phyloP scores from a whole-genome alignment of 2,797 vertebrate genomes.

The Coranthus polyacanthus region DNA sequence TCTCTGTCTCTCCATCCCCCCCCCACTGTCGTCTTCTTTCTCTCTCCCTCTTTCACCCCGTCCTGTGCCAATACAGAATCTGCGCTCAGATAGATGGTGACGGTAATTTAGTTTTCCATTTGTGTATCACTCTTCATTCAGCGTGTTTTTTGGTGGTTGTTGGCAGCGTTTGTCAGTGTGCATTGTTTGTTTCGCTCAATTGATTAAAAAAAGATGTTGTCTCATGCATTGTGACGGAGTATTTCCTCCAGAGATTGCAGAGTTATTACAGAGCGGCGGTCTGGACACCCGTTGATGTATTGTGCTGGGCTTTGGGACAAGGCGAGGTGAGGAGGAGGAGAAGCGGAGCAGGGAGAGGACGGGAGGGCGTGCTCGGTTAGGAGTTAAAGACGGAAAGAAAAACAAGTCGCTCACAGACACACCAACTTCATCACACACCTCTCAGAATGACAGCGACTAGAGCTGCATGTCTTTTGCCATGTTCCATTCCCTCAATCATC shows the following conservation, averaged over 20 bases:
- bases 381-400: slow-evolving; percentile 76
- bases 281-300: slow-evolving; percentile 83
- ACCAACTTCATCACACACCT: slow-evolving; percentile 75
- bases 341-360: slow-evolving; percentile 52
- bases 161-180: slow-evolving; percentile 66
- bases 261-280: slow-evolving; percentile 86
- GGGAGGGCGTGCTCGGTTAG: slow-evolving; percentile 52
- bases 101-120: slow-evolving; percentile 90
- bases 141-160: slow-evolving; percentile 63
- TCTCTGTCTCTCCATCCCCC: slow-evolving; percentile 16
- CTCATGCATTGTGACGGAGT: slow-evolving; percentile 91
- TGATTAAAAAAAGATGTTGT: slow-evolving; percentile 84
- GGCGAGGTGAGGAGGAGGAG: slow-evolving; percentile 64
- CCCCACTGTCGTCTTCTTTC: slow-evolving; percentile 34
- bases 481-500: slow-evolving; percentile 78
- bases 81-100: slow-evolving; percentile 89
- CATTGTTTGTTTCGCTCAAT: slow-evolving; percentile 80
- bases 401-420: slow-evolving; percentile 67
- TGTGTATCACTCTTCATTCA: slow-evolving; percentile 76
- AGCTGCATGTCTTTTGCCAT: slow-evolving; percentile 69
- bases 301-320: slow-evolving; percentile 83
- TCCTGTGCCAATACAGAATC: slow-evolving; percentile 58
- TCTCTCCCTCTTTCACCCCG: slow-evolving; percentile 16
- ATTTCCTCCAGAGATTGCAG: slow-evolving; percentile 90
- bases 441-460: slow-evolving; percentile 70